These are phyloP conservation scores for Sandelia bainsii DNA, from an alignment of 2,797 vertebrate genomes.

Conservation along the genomic window DNA sequence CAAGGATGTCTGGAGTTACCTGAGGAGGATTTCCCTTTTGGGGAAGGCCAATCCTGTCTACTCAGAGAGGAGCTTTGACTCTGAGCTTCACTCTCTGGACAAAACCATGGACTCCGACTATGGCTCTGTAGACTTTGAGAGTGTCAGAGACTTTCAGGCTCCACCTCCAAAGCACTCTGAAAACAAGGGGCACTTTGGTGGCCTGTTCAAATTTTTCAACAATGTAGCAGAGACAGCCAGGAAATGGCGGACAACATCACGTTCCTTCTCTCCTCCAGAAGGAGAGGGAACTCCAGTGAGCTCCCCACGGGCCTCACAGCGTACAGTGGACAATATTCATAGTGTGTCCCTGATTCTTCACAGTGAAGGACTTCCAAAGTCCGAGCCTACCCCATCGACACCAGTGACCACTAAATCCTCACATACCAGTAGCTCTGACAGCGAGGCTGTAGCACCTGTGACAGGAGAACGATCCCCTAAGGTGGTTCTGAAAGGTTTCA, in stretches of 20 bases:
- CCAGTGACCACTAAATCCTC: conserved; percentile 58
- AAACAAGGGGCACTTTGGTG: conserved; percentile 87
- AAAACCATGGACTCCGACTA: conserved; percentile 83
- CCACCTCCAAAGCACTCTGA: conserved; percentile 74
- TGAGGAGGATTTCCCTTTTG: conserved; percentile 90
- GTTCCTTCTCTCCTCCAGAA: conserved; percentile 85
- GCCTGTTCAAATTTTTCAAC: conserved; percentile 90
- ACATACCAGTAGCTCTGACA: conserved; percentile 52
- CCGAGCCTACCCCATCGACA: conserved; percentile 50
- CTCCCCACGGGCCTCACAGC: conserved; percentile 67
- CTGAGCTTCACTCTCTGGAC: conserved; percentile 84
- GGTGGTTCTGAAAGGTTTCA: conserved; percentile 78
- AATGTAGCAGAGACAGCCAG: conserved; percentile 88
- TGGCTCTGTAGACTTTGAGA: conserved; percentile 84
- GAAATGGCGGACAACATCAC: conserved; percentile 89
- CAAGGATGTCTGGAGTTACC: conserved; percentile 91
- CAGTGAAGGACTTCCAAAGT: conserved; percentile 60
- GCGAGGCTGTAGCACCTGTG: conserved; percentile 30
- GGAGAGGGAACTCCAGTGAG: conserved; percentile 80
- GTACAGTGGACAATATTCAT: conserved; percentile 65
- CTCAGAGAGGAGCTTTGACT: conserved; percentile 86
- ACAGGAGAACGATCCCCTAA: conserved; percentile 67
- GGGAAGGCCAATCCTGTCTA: conserved; percentile 83
- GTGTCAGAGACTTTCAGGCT: conserved; percentile 80
- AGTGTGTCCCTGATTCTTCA: conserved; percentile 74